Evolutionary conservation across 2,888 invertebrate species (phyloP), one percentile per base, ranked within the genome.

Genomic region (Maniola hyperantus): DNA sequence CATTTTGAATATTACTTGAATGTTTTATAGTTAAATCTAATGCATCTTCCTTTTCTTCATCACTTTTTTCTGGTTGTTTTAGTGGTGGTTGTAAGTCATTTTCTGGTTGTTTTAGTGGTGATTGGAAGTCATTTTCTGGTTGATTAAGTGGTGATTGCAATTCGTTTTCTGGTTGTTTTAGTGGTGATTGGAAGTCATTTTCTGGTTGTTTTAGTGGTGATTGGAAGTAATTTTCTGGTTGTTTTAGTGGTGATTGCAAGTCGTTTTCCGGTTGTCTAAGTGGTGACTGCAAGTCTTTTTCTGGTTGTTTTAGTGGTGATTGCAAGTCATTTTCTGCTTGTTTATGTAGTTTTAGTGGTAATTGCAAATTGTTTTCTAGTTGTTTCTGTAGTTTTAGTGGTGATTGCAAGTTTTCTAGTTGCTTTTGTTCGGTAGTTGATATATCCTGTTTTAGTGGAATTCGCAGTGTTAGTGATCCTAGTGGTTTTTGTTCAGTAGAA

Each of bases 201-300:
- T 82, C 0, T 90, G n/a, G 36, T 0, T 87, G 7, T 61, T 88
- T 90, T 0, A 78, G 70, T 0, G 90, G 89, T 0, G 90, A 90
- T 0, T 79, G 58, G 0, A 81, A 67, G 2, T 61, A 76, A 18
- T 73, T 77, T 11, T 81, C 78, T 1, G 50, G 50, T 13, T 83
- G 7, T 62, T 88, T 89, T 0, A 78, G 70, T 0, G 90, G 89
- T 0, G 90, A 89, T 0, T 79, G 60, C 0, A 81, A 67, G n/a
- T n/a, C n/a, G 2, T 73, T 77, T 11, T 81, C 78, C 1, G 15
- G 39, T 36, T 36, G 54, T 61, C 88, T 90, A 0, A 78, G 70
- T 0, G 90, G 89, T 0, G 90, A 90, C 0, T 79, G 58, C 0
- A 81, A 67, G 2, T 61, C 76, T 18, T 73, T 77, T 11, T 81